Evolutionary conservation across 1,140 invertebrate genomes (phyloP), one percentile per base, ranked within the genome.

Genomic region (Tachypleus tridentatus): DNA sequence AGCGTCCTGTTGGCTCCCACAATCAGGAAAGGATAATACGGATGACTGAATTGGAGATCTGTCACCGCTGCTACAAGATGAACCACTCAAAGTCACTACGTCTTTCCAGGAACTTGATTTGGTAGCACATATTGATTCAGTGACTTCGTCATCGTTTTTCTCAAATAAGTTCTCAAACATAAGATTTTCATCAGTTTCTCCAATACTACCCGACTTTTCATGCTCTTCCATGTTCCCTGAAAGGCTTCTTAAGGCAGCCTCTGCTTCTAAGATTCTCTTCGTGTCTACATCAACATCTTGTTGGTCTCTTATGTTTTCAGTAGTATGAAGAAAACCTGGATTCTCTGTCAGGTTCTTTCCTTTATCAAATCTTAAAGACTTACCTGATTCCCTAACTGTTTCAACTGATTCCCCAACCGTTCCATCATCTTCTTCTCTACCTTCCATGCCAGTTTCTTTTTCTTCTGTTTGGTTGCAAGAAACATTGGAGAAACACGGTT

Each of bases 151-250:
- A 0, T 65, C 59, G n/a, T 89, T 91, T 71, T 91, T 88, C 70
- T 88, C 87, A 70, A 91, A 91, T 2, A 91, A 77, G 74, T 90
- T 91, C 71, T 91, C 89, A 70, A 91, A 91, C 52, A 83, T 83
- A 3, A 87, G 87, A 60, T 84, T 83, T 65, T 89, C 87, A 64
- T 89, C 87, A 3, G 47, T 60, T 8, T 54, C n/a, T 54, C n/a
- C 53, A 7, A n/a, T 54, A n/a, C n/a, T 8, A 49, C 82, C 82
- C 9, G 82, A 80, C 3, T 5, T 3, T 29, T 10, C 48, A 9
- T 59, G 56, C 59, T 70, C 70, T 10, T 67, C 66, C 49, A 69
- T 60, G 53, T 74, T 70, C 4, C 87, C 88, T 0, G 88, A 90
- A 0, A 93, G 76, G 72, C 86, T 89, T 72, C 88, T 88, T 54